Evolutionary conservation across 2,113 vertebrate genomes (phyloP).

Genomic region (Marmota flaviventris): DNA sequence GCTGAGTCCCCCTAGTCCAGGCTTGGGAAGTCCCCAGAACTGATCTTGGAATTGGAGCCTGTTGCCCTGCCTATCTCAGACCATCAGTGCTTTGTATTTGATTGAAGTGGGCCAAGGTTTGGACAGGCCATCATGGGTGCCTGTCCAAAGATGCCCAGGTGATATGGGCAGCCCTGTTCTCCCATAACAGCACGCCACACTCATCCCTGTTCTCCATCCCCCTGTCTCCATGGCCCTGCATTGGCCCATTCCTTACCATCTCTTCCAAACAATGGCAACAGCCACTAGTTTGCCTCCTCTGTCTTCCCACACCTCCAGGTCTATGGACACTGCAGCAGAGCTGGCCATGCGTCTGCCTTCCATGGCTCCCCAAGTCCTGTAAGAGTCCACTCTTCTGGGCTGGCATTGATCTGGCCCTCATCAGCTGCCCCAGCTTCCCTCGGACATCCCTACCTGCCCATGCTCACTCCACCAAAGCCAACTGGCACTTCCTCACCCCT

Average conservation of each 20-base stretch:
- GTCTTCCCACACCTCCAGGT: not conserved
- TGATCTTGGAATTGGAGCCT: not conserved
- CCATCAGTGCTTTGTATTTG: not conserved
- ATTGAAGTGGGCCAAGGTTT: not conserved
- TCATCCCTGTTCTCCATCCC: not conserved
- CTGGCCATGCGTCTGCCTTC: not conserved
- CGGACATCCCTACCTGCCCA: not conserved
- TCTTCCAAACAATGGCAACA: not conserved
- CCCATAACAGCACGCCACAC: not conserved
- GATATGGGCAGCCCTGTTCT: not conserved
- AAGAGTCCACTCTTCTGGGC: not conserved
- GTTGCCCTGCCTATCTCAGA: not conserved
- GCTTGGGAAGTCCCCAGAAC: conserved; percentile 65
- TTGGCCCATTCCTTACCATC: not conserved
- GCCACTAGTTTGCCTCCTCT: not conserved
- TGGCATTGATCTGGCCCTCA: not conserved
- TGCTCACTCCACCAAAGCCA: not conserved
- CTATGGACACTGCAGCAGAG: not conserved
- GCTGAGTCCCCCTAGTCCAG: not conserved
- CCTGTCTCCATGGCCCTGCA: not conserved
- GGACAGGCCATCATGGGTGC: not conserved
- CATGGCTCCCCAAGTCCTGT: not conserved
- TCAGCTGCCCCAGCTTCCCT: not conserved
- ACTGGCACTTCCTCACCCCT: not conserved
- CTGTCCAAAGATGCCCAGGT: not conserved